Evolutionary conservation across 1,140 invertebrate genomes (phyloP).

Genomic region (Drosophila gunungcola): DNA sequence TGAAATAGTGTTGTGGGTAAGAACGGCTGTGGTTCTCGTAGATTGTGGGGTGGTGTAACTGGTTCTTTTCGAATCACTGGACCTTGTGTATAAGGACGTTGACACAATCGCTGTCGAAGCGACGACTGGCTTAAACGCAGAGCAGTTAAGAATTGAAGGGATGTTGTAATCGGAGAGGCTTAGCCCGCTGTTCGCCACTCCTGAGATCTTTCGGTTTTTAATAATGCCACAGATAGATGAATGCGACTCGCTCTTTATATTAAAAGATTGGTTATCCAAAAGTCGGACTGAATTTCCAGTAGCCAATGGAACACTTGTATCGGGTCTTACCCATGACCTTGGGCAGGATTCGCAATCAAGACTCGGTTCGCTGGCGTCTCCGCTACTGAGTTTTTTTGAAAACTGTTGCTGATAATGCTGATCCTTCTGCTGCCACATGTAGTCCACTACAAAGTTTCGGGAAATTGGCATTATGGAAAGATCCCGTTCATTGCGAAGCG

Average conservation of each 20-base stretch:
- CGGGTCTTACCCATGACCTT: slow-evolving; percentile 87
- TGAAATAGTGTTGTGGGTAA: slow-evolving; percentile 57
- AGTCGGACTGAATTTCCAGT: slow-evolving; percentile 8
- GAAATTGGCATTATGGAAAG: slow-evolving; percentile 86
- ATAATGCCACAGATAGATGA: slow-evolving; percentile 11
- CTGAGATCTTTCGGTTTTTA: slow-evolving; percentile 24
- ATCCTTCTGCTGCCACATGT: slow-evolving; percentile 87
- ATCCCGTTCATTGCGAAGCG: slow-evolving; percentile 53
- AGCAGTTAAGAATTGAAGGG: slow-evolving; percentile 76
- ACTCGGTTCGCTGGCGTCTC: not conserved
- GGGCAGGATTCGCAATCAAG: slow-evolving; percentile 87
- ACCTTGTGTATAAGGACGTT: slow-evolving; percentile 60
- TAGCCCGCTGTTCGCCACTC: slow-evolving; percentile 16
- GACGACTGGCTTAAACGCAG: slow-evolving; percentile 89
- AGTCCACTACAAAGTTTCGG: slow-evolving; percentile 88
- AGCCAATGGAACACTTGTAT: slow-evolving; percentile 22
- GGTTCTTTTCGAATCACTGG: slow-evolving; percentile 53
- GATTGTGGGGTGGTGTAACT: slow-evolving; percentile 65
- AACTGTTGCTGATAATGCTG: slow-evolving; percentile 78
- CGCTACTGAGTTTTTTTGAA: slow-evolving; percentile 29
- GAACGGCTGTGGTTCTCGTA: slow-evolving; percentile 85
- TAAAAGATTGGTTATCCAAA: slow-evolving; percentile 19
- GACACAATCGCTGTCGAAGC: slow-evolving; percentile 62
- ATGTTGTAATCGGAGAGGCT: slow-evolving; percentile 49
- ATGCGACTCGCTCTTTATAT: slow-evolving; percentile 46